These are phyloP conservation scores for Melanostigma gelatinosum DNA, from an alignment of 2,113 vertebrate species.

Conservation along the genomic window DNA sequence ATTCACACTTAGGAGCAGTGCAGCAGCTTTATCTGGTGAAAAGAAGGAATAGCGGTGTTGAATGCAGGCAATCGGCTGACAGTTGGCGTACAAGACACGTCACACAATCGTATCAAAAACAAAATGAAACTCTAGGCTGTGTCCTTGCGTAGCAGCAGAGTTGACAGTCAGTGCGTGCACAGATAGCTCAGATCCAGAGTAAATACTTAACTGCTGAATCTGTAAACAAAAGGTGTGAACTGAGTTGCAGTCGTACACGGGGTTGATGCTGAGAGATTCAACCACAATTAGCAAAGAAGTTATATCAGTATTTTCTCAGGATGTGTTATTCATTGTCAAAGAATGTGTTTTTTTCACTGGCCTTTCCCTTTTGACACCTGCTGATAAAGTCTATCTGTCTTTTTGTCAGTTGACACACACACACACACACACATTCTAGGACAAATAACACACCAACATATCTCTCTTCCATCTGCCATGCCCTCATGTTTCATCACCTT, in stretches of 20 bases:
- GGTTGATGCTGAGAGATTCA: not conserved
- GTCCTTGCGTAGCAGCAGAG: too few species aligned
- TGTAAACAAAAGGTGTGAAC: not conserved
- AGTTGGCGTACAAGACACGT: too few species aligned
- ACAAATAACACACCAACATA: conserved; percentile 34
- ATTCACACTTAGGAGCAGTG: not conserved
- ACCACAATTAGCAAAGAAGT: not conserved
- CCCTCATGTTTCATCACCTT: conserved; percentile 80
- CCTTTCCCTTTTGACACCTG: conserved; percentile 53
- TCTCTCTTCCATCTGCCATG: conserved; percentile 71
- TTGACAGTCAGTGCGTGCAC: too few species aligned
- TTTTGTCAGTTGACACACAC: conserved; percentile 64
- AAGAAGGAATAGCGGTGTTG: not conserved
- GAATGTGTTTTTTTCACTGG: conserved; percentile 44
- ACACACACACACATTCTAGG: conserved; percentile 43
- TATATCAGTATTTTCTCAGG: conserved; percentile 34
- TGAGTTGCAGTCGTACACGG: not conserved
- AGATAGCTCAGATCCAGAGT: not conserved
- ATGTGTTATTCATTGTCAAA: conserved; percentile 32
- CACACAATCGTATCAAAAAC: too few species aligned
- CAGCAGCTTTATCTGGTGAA: not conserved
- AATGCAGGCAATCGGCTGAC: not conserved
- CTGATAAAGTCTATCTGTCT: conserved; percentile 53
- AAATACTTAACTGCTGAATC: not conserved
- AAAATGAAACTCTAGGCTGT: too few species aligned